Conservation (phyloP, 2,113 vertebrate genomes). For the Vicugna pacos region DNA sequence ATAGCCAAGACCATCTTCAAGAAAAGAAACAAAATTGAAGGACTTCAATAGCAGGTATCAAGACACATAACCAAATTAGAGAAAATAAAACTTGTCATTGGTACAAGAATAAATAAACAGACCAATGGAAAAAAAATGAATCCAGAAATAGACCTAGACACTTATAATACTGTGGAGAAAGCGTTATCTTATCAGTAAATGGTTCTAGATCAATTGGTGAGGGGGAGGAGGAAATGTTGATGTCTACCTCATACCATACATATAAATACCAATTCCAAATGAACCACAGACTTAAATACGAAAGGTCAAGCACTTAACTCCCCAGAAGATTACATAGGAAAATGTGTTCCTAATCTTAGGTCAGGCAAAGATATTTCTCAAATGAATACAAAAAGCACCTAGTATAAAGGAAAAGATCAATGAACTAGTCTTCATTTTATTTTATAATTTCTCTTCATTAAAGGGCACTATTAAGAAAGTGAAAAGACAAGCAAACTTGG, state of each 20-base stretch:
- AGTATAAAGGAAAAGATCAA: background rate
- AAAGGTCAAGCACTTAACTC: background rate
- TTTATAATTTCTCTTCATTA: background rate
- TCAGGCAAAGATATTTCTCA: background rate
- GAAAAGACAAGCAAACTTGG: background rate
- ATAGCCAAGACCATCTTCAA: background rate
- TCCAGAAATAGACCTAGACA: background rate
- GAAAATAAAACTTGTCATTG: background rate
- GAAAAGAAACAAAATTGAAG: background rate
- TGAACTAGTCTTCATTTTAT: background rate
- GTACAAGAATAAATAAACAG: background rate
- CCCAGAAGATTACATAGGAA: background rate
- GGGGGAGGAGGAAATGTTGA: background rate
- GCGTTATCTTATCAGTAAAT: background rate
- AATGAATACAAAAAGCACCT: background rate
- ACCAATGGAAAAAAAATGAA: background rate
- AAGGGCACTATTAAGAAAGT: background rate
- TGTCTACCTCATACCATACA: background rate
- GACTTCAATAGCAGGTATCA: background rate
- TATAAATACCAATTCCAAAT: background rate
- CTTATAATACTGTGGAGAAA: background rate
- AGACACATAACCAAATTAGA: conserved; percentile 5
- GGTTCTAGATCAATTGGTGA: background rate
- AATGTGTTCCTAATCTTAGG: background rate
- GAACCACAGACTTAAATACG: background rate